A percentile compares a stretch with the other conserved stretches of the same genome.
Evolutionary conservation across 1,140 invertebrate species (phyloP).

Genomic region (Heliothis subflexa): DNA sequence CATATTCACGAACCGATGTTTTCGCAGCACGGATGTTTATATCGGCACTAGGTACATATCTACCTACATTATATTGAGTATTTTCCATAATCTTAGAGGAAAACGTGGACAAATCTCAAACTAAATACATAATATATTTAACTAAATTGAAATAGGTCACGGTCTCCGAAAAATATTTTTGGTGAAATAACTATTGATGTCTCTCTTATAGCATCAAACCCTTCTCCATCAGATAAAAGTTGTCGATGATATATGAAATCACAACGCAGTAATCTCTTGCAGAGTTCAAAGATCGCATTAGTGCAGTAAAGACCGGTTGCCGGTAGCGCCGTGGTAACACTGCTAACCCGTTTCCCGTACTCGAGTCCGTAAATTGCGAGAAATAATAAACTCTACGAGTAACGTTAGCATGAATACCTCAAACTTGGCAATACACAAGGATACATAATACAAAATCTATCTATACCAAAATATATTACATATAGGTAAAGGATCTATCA

Average conservation of each 20-base stretch:
- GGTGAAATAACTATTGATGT: too few relatives aligned
- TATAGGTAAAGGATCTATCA: too few relatives aligned
- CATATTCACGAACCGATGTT: slow-evolving; percentile 59
- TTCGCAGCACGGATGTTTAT: slow-evolving; percentile 2
- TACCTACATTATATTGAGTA: slow-evolving; percentile 10
- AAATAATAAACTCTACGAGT: slow-evolving; percentile 2
- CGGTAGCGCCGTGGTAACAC: slow-evolving; percentile 7
- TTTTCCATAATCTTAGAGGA: neutral
- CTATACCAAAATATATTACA: too few relatives aligned
- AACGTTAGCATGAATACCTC: neutral
- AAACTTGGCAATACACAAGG: neutral
- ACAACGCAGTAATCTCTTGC: neutral
- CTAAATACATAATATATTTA: too few relatives aligned
- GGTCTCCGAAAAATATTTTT: too few relatives aligned
- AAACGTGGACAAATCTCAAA: neutral
- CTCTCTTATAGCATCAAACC: neutral
- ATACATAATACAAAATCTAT: neutral
- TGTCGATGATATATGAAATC: neutral
- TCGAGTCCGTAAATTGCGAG: slow-evolving; percentile 16
- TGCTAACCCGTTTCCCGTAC: slow-evolving; percentile 25
- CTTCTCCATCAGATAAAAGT: neutral
- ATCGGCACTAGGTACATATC: neutral
- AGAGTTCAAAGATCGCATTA: slow-evolving; percentile 41
- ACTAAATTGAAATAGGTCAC: too few relatives aligned
- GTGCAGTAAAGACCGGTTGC: slow-evolving; percentile 19